Evolutionary conservation across 1,140 invertebrate genomes (phyloP).

Genomic region (Panulirus ornatus): DNA sequence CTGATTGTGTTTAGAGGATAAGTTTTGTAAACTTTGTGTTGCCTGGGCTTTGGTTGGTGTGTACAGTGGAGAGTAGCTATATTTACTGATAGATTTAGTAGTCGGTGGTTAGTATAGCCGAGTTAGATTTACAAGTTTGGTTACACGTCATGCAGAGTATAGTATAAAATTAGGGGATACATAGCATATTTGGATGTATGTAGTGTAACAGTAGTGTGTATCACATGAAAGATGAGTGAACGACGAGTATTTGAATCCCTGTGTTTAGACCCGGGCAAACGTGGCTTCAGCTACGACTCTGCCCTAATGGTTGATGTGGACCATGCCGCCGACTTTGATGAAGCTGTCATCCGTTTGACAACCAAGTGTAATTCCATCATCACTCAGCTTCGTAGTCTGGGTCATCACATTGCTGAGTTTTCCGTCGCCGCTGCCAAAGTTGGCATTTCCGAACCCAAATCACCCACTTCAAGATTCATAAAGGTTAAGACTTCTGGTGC

Average conservation of each 20-base stretch:
- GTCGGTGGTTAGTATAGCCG: too few relatives aligned
- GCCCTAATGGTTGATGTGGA: constrained; percentile 55
- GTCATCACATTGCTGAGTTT: constrained; percentile 48
- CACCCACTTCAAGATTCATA: not conserved
- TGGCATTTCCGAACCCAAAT: not conserved
- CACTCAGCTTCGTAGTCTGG: constrained; percentile 44
- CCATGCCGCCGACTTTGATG: constrained; percentile 53
- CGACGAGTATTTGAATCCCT: constrained; percentile 51
- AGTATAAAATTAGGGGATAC: not conserved
- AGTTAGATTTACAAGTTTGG: too few relatives aligned
- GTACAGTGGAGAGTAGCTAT: too few relatives aligned
- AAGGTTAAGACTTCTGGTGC: not conserved
- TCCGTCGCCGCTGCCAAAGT: constrained; percentile 48
- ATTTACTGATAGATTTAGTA: too few relatives aligned
- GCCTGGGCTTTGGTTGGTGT: too few relatives aligned
- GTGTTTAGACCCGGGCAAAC: constrained; percentile 34
- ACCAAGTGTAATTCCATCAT: constrained; percentile 65
- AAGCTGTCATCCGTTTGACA: constrained; percentile 51
- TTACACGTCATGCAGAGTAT: not conserved
- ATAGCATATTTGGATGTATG: too few relatives aligned
- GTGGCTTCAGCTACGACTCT: constrained; percentile 57
- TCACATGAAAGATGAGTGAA: constrained; percentile 32
- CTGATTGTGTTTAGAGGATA: too few relatives aligned
- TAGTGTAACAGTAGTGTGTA: not conserved
- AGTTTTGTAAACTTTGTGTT: too few relatives aligned